phyloP scores from a whole-genome alignment of 2,113 vertebrate species.

The Syngnathoides biaculeatus region DNA sequence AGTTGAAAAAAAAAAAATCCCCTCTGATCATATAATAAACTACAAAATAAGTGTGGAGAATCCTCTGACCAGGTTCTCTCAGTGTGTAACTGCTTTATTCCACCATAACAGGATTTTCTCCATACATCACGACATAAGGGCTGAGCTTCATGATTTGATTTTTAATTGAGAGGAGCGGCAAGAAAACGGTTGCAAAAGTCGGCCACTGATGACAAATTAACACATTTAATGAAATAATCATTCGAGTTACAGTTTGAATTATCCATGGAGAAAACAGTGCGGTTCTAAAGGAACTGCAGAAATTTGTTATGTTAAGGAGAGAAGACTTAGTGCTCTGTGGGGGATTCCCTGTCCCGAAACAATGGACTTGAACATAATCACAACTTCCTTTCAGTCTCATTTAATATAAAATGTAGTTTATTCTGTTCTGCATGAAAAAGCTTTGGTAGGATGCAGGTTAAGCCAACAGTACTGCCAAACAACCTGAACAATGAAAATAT shows the following conservation, averaged over 20 bases:
- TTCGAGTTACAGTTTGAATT: slow-evolving; percentile 55
- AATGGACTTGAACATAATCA: background rate
- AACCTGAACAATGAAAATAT: background rate
- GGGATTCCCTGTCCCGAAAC: background rate
- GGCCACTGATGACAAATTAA: slow-evolving; percentile 57
- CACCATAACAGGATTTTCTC: slow-evolving; percentile 66
- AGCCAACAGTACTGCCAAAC: background rate
- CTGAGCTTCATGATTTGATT: slow-evolving; percentile 58
- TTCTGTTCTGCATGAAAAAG: background rate
- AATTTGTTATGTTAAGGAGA: slow-evolving; percentile 35
- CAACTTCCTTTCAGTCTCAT: too few relatives aligned
- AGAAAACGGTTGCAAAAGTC: slow-evolving; percentile 40
- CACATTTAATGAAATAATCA: slow-evolving; percentile 61
- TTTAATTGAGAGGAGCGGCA: slow-evolving; percentile 59
- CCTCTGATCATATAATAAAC: slow-evolving; percentile 44
- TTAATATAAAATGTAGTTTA: background rate
- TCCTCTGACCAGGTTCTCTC: slow-evolving; percentile 38
- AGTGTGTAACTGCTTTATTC: slow-evolving; percentile 55
- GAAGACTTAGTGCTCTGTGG: slow-evolving; percentile 29
- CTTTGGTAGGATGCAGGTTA: background rate
- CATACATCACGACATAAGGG: slow-evolving; percentile 52
- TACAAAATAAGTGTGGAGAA: slow-evolving; percentile 45
- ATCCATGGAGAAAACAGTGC: slow-evolving; percentile 49
- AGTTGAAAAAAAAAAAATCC: slow-evolving; percentile 38
- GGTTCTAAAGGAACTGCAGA: slow-evolving; percentile 38